phyloP scores from a whole-genome alignment of 2,888 invertebrate genomes.

The Ophioninae sp. region DNA sequence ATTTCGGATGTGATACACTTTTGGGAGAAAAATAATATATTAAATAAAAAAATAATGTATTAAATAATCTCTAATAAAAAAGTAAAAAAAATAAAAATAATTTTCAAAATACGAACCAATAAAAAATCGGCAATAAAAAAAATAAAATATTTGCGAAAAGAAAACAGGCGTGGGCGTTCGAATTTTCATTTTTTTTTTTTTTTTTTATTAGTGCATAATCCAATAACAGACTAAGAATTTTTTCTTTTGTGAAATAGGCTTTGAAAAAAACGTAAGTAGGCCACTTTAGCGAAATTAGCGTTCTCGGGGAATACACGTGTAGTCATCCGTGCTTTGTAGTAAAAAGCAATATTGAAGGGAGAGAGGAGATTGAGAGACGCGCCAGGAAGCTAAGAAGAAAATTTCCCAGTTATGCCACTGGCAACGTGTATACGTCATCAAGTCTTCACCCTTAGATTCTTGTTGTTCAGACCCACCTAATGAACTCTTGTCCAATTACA shows the following conservation, averaged over 20 bases:
- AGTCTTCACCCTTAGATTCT: conserved; percentile 21
- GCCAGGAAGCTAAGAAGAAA: conserved; percentile 18
- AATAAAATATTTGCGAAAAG: too few relatives aligned
- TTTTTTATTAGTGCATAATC: not conserved
- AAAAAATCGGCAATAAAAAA: too few relatives aligned
- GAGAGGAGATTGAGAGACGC: not conserved
- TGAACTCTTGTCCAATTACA: conserved; percentile 10
- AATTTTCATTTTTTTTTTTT: not conserved
- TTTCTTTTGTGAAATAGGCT: not conserved
- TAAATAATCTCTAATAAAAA: too few relatives aligned
- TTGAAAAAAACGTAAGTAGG: not conserved
- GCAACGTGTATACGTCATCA: not conserved
- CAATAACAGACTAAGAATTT: not conserved
- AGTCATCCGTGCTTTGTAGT: not conserved
- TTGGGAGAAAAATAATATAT: too few relatives aligned
- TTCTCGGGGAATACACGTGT: not conserved
- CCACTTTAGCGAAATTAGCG: not conserved
- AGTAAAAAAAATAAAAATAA: too few relatives aligned
- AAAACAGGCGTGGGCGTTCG: not conserved
- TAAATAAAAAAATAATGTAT: too few relatives aligned
- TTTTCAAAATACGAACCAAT: too few relatives aligned
- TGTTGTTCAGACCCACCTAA: conserved; percentile 17
- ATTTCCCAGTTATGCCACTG: conserved; percentile 8
- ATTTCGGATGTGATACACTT: too few relatives aligned
- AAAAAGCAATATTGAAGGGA: not conserved